Percentiles rank a stretch among this genome's conserved stretches.
Conservation (phyloP, 2,113 vertebrate species). For the Nothoprocta pentlandii region DNA sequence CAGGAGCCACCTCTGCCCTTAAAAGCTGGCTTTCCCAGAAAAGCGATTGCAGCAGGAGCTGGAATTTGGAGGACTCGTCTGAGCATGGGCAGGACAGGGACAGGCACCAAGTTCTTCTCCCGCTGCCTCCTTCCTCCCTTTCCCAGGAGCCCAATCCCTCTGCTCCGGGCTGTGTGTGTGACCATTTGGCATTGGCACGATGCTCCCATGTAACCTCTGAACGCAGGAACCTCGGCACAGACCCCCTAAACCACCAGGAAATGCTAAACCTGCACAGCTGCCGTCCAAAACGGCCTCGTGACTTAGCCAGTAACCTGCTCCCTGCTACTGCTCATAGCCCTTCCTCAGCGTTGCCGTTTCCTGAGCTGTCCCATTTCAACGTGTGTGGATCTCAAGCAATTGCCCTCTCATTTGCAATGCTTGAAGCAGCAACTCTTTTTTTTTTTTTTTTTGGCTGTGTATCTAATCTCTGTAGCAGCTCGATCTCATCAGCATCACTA, state of each 20-base stretch:
- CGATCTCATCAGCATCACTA: background rate
- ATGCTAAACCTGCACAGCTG: background rate
- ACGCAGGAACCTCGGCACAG: background rate
- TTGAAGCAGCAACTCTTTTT: background rate
- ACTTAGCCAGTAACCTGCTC: constrained; percentile 51
- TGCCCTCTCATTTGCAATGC: background rate
- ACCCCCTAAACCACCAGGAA: background rate
- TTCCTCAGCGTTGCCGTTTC: background rate
- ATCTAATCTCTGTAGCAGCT: background rate
- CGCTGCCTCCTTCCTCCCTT: background rate
- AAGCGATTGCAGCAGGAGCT: background rate
- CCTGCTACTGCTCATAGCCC: background rate
- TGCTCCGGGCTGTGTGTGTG: background rate
- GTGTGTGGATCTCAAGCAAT: background rate
- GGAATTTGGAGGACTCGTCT: background rate
- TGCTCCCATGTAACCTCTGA: background rate
- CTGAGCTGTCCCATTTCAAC: background rate
- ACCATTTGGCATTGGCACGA: background rate
- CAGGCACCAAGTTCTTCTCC: rapidly evolving
- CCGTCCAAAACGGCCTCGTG: constrained; percentile 28
- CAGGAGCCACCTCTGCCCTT: background rate
- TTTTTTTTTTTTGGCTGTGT: background rate
- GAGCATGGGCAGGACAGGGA: background rate
- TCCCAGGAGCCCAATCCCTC: background rate
- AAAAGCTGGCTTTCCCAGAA: background rate